Base-by-base conservation (phyloP, 2,888 invertebrate species). In the Lissonota sp. region DNA sequence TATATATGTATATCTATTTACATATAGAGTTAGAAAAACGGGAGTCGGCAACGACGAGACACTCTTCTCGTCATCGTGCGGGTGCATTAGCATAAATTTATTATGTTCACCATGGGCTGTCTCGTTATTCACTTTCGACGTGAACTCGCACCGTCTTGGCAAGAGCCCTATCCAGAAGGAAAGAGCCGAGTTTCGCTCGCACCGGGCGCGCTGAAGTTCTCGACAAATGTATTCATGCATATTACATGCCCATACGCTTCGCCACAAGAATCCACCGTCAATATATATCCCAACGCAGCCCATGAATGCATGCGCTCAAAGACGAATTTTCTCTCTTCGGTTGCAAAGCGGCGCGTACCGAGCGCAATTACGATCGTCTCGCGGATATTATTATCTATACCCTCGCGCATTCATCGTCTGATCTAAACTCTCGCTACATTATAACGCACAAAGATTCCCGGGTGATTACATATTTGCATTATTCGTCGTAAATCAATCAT, bases 61-160 rank as follows among this genome's bases (percentile, higher is more conserved):
- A 77, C 64, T 79, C 76, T 75, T 40, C 75, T 70, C 72, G 71
- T 76, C 67, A 66, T 62, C 74, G 37, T 67, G 37, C 37, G 12
- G 8, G 67, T 26, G 6, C 49, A 73, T 80, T 64, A 77, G 44
- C 80, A 73, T 69, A 77, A 64, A 69, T 77, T 76, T 76, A 72
- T 80, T 57, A 73, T 69, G 58, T 73, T 51, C 72, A 49, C 66
- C 62, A 63, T 62, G 60, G 46, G 37, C 69, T 71, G 74, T 72
- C 81, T 82, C 81, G 67, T 79, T 75, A 75, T 53, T 75, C 71
- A 72, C 67, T 78, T 82, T 82, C 74, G 78, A 71, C 76, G 46
- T 62, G 49, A 51, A 16, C 62, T 42, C 26, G 40, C 46, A n/a
- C 51, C 55, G 42, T 40, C 46, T 57, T 26, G 49, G 55, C 37